Evolutionary conservation across 2,888 invertebrate species (phyloP), one percentile per base, ranked within the genome.

Genomic region (Oxytorus armatus): DNA sequence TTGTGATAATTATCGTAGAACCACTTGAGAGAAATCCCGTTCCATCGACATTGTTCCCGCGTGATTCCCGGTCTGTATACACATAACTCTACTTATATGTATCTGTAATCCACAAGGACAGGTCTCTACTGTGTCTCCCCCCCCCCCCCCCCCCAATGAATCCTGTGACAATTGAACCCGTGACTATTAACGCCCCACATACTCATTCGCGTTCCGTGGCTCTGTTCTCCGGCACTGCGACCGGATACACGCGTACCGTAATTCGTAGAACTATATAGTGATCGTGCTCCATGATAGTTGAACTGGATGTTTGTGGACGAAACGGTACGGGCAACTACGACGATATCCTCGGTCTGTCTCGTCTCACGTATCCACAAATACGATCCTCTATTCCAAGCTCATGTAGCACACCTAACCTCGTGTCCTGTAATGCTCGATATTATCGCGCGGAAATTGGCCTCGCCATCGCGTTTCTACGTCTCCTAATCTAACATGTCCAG

Each of bases 401-500:
- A 44, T 47, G 23, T 29, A 47, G 23, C 72, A 21, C 42, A 47
- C 25, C 14, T 14, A n/a, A 11, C 0, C 72, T 72, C 63, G 14
- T 14, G 33, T 47, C 33, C 8, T 29, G 3, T 29, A 29, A n/a
- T n/a, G 25, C 29, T 72, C 57, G 82, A 79, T 79, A 74, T 47
- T 73, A 82, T 82, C 79, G 69, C 79, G 69, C 72, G 73, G 70
- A 79, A 82, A 82, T 79, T 77, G 69, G 57, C 59, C 70, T 66
- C 69, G 36, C 70, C 25, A 2, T 53, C 53, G 69, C 11, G 70
- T 77, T 77, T 79, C 82, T 57, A 47, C 59, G 76, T 70, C 79
- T 66, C 74, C 77, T 79, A 79, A 82, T 82, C 82, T 82, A 77
- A 82, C n/a, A n/a, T 82, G 76, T 82, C 82, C 74, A 77, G 49